These are phyloP conservation scores for Dinoponera quadriceps DNA, from an alignment of 1,140 invertebrate species.

Conservation along the genomic window DNA sequence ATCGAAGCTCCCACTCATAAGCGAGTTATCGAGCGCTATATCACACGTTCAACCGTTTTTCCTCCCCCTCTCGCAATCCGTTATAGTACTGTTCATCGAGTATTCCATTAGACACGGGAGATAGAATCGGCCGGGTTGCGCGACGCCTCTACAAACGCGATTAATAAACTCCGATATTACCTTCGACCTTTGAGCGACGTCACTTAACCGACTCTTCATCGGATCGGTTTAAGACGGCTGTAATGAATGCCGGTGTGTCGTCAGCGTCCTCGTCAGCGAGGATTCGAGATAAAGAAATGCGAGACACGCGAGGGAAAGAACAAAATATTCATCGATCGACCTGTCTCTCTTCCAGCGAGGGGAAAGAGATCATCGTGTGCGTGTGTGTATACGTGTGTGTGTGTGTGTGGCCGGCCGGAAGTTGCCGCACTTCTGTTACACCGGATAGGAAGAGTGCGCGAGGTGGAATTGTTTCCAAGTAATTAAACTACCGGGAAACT, in stretches of 20 bases:
- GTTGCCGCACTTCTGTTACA: slow-evolving; percentile 44
- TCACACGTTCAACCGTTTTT: not conserved
- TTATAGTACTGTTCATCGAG: not conserved
- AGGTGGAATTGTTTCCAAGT: slow-evolving; percentile 84
- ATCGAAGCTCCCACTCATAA: not conserved
- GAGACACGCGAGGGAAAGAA: slow-evolving; percentile 1
- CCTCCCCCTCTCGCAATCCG: not conserved
- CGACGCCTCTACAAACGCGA: not conserved
- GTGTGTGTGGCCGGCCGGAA: slow-evolving; percentile 4
- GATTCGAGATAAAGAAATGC: slow-evolving; percentile 12
- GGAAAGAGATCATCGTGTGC: not conserved
- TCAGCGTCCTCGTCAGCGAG: not conserved
- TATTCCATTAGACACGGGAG: not conserved
- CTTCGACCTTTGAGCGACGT: slow-evolving; percentile 2
- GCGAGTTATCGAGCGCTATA: not conserved
- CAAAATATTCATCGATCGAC: slow-evolving; percentile 57
- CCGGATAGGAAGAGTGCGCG: slow-evolving; percentile 45
- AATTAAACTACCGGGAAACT: slow-evolving; percentile 84
- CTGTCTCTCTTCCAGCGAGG: not conserved
- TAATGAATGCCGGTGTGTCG: slow-evolving; percentile 5
- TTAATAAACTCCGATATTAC: slow-evolving; percentile 12
- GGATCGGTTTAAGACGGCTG: not conserved
- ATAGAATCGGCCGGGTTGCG: not conserved
- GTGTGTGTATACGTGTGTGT: not conserved
- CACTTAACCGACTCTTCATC: slow-evolving; percentile 10